Evolutionary conservation across 2,113 vertebrate species (phyloP), one percentile per base, ranked within the genome.

Genomic region (Hymenochirus boettgeri): DNA sequence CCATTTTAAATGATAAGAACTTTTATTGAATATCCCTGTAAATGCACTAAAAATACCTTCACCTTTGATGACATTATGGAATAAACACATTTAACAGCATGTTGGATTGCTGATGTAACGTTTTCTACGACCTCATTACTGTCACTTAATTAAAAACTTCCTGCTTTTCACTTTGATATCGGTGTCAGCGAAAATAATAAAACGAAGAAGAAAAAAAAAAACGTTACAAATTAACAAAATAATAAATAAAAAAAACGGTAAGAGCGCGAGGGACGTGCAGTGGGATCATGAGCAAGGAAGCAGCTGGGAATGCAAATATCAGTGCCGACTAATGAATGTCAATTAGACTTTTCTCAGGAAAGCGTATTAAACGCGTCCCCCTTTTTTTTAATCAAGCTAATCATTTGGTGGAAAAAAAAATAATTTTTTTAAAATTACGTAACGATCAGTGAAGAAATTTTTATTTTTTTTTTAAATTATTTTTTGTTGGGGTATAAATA

Each of bases 91-190:
- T 93, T 91, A 92, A 88, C 86, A 88, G 87, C 81, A 83, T 84
- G 80, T 84, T 85, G 85, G 88, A 88, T 88, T 86, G 87, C 86
- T 89, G 87, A 86, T 88, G 86, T 88, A 91, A 89, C 87, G 87
- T 88, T 90, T 91, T 92, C 88, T 89, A 90, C 83, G 89, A 91
- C 88, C 91, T 92, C 90, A 92, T 92, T 92, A 92, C 88, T 93
- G 91, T 91, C 90, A 92, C 88, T 93, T 92, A 92, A 91, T 92
- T 92, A 92, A 92, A 31, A 91, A 90, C 88, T 90, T 89, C 86
- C 86, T 89, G 90, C 89, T 89, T 86, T 92, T 93, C 89, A 92
- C 90, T 91, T 91, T 91, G 90, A 92, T 91, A 88, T 85, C 84
- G 76, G 83, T 86, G 85, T 84, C 85, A 86, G 85, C 85, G n/a